Base-by-base conservation (phyloP, 64 coral and sea anemone species). In the Stichodactyla mertensii region DNA sequence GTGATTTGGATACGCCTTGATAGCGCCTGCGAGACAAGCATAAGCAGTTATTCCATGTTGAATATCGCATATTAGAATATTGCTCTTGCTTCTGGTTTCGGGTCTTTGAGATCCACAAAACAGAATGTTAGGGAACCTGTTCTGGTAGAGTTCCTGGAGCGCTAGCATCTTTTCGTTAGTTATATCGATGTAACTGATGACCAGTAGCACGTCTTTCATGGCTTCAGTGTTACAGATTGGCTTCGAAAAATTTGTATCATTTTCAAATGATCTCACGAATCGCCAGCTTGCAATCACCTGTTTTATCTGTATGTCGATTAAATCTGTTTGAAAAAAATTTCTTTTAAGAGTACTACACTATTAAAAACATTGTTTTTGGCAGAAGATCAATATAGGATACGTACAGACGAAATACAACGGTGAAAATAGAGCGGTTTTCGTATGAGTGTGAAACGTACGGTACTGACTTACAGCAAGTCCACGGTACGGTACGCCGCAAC, bases 41-140 rank as follows among this genome's bases (percentile, higher is more conserved):
- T 95, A 95, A 57, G 91, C 91, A 14, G 91, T 82, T 1, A 95
- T 88, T 19, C 94, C 94, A 27, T 84, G 94, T 52, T 84, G 85
- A 9, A 92, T 71, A 7, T 88, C 53, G 0, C 71, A 74, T 57
- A 87, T 85, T 57, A 95, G 55, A 11, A 95, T 58, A 1, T 78
- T 70, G 16, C 51, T 87, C 18, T 85, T 24, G 16, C 12, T n/a
- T 27, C 55, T 57, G 2, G 67, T 69, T 28, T 55, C 56, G 4
- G 36, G 51, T 64, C 86, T 87, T 16, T 16, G 28, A 61, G 94
- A 87, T 78, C 88, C 87, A 13, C 94, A 95, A 52, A 89, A 95
- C 59, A 95, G 20, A 23, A 95, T 95, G 19, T 87, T 87, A 31
- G 87, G 57, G 69, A 95, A 95, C 13, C 83, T 81, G 7, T 92